Percentiles rank a stretch among this genome's conserved stretches.
These are phyloP conservation scores for Tethea ocularis DNA, from an alignment of 2,888 invertebrate genomes.

Conservation along the genomic window DNA sequence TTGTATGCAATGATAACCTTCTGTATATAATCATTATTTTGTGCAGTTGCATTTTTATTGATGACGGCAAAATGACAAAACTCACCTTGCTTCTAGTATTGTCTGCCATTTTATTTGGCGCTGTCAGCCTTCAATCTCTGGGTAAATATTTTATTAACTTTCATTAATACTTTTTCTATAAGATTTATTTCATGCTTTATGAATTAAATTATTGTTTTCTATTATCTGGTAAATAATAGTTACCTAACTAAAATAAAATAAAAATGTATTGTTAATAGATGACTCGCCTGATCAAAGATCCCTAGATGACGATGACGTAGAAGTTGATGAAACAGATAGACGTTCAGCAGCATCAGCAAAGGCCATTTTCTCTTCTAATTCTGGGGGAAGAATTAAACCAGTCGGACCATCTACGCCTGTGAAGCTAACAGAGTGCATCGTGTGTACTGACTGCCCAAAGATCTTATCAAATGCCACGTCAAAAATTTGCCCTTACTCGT, in stretches of 20 bases:
- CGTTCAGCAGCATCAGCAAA: background rate
- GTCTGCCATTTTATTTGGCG: background rate
- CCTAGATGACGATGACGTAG: background rate
- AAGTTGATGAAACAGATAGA: background rate
- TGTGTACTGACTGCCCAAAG: conserved; percentile 58
- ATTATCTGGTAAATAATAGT: no score
- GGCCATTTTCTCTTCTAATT: background rate
- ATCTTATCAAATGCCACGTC: conserved; percentile 39
- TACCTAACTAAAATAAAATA: background rate
- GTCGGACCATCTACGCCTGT: background rate
- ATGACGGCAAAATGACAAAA: background rate
- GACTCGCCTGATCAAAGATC: background rate
- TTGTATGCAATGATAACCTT: conserved; percentile 24
- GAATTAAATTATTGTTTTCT: background rate
- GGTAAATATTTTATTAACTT: background rate
- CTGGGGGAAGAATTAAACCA: background rate
- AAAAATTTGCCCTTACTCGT: conserved; percentile 51
- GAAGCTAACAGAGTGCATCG: conserved; percentile 45
- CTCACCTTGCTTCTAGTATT: background rate
- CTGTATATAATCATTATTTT: conserved; percentile 20
- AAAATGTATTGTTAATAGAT: background rate
- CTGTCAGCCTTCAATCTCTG: background rate
- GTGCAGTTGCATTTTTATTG: background rate
- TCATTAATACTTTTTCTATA: background rate
- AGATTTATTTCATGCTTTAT: no score